Conservation (phyloP, 2,113 vertebrate genomes). For the Ciconia stormi region DNA sequence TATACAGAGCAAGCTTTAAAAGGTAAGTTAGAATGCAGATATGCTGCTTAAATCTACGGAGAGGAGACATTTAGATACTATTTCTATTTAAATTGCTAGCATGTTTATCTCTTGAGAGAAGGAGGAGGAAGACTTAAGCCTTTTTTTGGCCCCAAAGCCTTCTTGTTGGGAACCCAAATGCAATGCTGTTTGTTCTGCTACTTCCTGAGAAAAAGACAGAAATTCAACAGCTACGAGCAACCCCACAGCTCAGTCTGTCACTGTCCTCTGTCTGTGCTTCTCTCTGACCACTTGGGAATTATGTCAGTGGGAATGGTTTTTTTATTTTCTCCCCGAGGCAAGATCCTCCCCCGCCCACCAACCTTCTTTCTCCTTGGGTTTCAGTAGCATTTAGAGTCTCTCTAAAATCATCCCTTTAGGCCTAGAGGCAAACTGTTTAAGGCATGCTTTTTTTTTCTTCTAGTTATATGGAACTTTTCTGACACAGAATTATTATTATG, state of each 20-base stretch:
- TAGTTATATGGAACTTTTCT: not conserved
- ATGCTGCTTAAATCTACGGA: not conserved
- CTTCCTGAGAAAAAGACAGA: not conserved
- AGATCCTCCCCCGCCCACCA: not conserved
- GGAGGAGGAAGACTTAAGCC: not conserved
- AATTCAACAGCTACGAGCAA: not conserved
- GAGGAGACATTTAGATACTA: not conserved
- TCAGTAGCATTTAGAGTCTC: not conserved
- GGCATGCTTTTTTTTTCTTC: not conserved
- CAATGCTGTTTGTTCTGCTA: not conserved
- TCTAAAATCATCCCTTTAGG: not conserved
- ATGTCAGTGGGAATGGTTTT: not conserved
- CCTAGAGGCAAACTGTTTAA: not conserved
- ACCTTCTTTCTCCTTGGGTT: not conserved
- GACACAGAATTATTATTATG: not conserved
- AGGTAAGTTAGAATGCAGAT: not conserved
- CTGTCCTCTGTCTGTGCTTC: not conserved
- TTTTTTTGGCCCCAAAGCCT: not conserved
- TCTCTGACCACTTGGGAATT: not conserved
- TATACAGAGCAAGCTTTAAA: too few relatives aligned
- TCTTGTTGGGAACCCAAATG: not conserved
- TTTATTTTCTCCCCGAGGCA: not conserved
- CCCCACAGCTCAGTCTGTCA: not conserved
- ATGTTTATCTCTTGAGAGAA: not conserved
- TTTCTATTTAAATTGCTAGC: not conserved